Conservation (phyloP, 2,797 vertebrate genomes). For the Hylomyscus alleni region DNA sequence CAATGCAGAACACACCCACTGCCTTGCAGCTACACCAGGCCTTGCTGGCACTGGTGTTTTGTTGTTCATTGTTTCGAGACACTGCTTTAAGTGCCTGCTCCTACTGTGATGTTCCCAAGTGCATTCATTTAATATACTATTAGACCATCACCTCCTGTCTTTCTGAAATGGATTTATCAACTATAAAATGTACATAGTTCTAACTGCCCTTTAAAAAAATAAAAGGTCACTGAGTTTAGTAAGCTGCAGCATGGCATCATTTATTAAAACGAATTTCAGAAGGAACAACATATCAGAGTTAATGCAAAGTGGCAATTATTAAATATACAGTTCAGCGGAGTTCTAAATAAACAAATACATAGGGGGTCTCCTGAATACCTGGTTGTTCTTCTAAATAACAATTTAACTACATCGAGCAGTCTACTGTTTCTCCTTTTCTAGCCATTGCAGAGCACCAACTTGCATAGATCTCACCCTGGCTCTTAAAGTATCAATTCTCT, state of each 20-base stretch:
- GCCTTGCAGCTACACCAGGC: background rate
- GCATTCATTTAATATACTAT: slow-evolving; percentile 14
- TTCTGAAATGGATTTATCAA: slow-evolving; percentile 15
- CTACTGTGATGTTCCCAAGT: background rate
- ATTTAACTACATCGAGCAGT: background rate
- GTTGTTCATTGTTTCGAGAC: background rate
- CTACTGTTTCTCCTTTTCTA: background rate
- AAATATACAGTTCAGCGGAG: background rate
- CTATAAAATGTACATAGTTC: background rate
- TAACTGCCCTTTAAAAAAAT: slow-evolving; percentile 23
- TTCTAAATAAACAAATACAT: slow-evolving; percentile 10
- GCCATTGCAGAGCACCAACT: background rate
- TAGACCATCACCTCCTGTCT: background rate
- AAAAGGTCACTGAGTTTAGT: background rate
- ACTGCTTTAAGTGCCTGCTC: background rate
- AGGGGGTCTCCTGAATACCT: background rate
- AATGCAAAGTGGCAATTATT: slow-evolving; percentile 46
- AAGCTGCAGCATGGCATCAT: background rate
- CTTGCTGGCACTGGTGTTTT: background rate
- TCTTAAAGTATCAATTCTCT: background rate
- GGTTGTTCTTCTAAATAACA: slow-evolving; percentile 23
- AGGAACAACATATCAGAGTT: background rate
- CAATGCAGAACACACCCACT: background rate
- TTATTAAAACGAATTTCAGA: slow-evolving; percentile 51
- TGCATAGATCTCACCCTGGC: background rate